phyloP scores from a whole-genome alignment of 2,888 invertebrate species.

The Eurytoma californica region DNA sequence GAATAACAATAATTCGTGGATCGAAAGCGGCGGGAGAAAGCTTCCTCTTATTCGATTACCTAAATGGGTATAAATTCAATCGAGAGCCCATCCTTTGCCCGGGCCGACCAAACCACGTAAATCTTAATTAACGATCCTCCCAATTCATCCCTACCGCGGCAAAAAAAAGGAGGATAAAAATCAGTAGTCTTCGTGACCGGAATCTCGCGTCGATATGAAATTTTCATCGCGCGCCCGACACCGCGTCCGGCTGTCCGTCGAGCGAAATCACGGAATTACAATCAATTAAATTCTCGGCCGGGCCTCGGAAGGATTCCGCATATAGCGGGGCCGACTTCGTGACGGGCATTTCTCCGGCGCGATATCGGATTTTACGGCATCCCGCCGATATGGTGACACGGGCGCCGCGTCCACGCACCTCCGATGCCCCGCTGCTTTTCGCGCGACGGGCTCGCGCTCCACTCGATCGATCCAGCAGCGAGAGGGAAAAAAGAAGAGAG shows the following conservation, averaged over 20 bases:
- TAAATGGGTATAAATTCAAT: too few species aligned
- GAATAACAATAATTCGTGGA: too few species aligned
- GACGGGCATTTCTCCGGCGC: constrained; percentile 37
- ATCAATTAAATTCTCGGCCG: constrained; percentile 32
- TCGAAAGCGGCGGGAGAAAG: too few species aligned
- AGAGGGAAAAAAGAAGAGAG: not conserved
- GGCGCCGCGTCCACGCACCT: not conserved
- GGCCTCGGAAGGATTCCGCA: not conserved
- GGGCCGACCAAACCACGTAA: not conserved
- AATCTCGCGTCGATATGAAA: constrained; percentile 22
- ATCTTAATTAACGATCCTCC: constrained; percentile 12
- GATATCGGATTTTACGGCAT: constrained; percentile 38
- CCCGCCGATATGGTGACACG: not conserved
- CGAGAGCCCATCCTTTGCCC: too few species aligned
- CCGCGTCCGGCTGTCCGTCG: not conserved
- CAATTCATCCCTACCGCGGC: not conserved
- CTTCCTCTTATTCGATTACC: too few species aligned
- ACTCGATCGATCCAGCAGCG: constrained; percentile 43
- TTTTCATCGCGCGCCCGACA: not conserved
- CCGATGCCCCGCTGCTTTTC: too few species aligned
- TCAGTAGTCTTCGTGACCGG: constrained; percentile 21
- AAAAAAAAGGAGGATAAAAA: not conserved
- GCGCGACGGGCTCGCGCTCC: not conserved
- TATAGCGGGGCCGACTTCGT: constrained; percentile 37
- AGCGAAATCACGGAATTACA: constrained; percentile 48